These are phyloP conservation scores for Setophaga coronata DNA, from an alignment of 2,113 vertebrate species.

Conservation along the genomic window DNA sequence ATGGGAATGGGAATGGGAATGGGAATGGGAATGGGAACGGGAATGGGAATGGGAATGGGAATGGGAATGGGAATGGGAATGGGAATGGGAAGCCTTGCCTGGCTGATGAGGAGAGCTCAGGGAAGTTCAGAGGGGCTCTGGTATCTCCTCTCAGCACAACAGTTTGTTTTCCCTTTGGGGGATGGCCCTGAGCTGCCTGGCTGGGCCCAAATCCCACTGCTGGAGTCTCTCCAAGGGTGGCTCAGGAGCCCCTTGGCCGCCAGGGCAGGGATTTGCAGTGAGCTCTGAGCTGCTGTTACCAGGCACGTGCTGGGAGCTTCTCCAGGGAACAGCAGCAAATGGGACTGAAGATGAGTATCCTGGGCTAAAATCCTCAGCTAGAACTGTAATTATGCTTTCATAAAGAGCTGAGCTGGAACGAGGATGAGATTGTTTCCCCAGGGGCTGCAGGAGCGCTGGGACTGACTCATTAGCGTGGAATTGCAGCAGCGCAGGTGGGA, in stretches of 20 bases:
- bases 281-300: not conserved
- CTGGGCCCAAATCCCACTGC: not conserved
- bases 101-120: not conserved
- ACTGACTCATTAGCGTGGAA: not conserved
- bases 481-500: not conserved
- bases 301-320: not conserved
- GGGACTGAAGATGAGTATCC: not conserved
- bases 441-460: not conserved
- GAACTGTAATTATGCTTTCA: not conserved
- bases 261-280: not conserved
- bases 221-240: not conserved
- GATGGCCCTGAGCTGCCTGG: not conserved
- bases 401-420: not conserved
- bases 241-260: accelerated
- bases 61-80: too few species aligned
- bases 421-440: not conserved
- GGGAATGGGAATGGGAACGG: too few species aligned
- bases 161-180: not conserved
- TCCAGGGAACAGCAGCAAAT: not conserved
- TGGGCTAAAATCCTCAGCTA: not conserved
- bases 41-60: not conserved
- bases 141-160: not conserved
- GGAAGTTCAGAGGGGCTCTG: accelerated
- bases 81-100: not conserved
- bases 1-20: not conserved